Evolutionary conservation across 2,797 vertebrate genomes (phyloP), one percentile per base, ranked within the genome.

Genomic region (Falco peregrinus): DNA sequence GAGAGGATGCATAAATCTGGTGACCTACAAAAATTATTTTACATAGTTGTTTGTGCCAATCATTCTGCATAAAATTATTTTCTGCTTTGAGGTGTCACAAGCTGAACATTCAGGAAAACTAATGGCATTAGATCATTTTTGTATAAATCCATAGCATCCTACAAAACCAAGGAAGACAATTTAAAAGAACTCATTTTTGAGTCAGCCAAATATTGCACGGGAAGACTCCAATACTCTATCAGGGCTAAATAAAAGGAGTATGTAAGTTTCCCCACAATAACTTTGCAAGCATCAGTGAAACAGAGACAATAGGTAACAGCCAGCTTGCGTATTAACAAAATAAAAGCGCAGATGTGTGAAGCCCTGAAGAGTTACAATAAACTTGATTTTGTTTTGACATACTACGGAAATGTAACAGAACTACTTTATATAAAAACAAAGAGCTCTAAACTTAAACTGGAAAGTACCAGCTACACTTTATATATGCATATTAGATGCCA

Each of bases 391-490:
- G 31, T 45, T 94, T 95, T 89, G 77, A 73, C 43, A 24, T 65
- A 29, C 41, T 59, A 17, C 2, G 22, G 74, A 84, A 86, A 89
- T 51, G 47, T 41, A 87, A 60, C 43, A 84, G 67, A 91, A 75
- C 31, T 85, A 83, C 91, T 92, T 95, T 54, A 83, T 77, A 53
- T 37, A 45, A 93, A 89, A 95, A 56, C 48, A 91, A 86, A 93
- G 47, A 84, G 10, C 48, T 86, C 63, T 63, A 65, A 86, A 68
- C 41, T 90, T 47, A 84, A 86, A 95, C 59, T 75, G 74, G 70
- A 94, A 96, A 95, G 56, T 90, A 83, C 13, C 70, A 85, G 71
- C 64, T 76, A 75, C 77, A 74, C 64, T 96, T 90, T 84, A 75
- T 81, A 78, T 85, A 90, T 53, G 67, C 63, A 65, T 82, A 69